Evolutionary conservation across 1,140 invertebrate species (phyloP).

Genomic region (Macrobrachium rosenbergii): DNA sequence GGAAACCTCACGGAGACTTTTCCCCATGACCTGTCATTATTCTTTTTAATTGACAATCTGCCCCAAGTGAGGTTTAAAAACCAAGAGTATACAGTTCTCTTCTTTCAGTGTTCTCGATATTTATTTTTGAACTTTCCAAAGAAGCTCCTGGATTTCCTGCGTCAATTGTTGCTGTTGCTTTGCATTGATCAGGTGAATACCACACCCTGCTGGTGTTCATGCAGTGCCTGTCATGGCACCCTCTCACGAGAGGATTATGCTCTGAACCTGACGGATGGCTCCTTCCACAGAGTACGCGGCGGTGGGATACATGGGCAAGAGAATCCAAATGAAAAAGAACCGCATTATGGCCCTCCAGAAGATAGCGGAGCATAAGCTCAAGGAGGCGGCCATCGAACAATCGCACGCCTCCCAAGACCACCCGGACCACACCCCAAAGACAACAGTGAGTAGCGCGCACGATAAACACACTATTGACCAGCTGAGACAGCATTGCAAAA

Average conservation of each 20-base stretch:
- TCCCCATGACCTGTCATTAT: too few relatives aligned
- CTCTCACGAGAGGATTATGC: not conserved
- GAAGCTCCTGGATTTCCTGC: too few relatives aligned
- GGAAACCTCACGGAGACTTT: too few relatives aligned
- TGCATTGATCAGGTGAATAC: too few relatives aligned
- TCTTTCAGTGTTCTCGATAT: too few relatives aligned
- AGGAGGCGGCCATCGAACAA: slow-evolving; percentile 69
- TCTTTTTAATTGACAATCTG: too few relatives aligned
- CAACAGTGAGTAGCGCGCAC: slow-evolving; percentile 77
- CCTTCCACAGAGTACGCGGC: slow-evolving; percentile 88
- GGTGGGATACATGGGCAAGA: slow-evolving; percentile 94
- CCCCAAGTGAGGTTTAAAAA: too few relatives aligned
- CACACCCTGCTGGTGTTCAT: too few relatives aligned
- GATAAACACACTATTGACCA: not conserved
- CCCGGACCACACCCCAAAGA: slow-evolving; percentile 80
- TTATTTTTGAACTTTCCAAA: too few relatives aligned
- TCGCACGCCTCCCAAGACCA: slow-evolving; percentile 72
- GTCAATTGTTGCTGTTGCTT: too few relatives aligned
- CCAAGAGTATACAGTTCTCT: too few relatives aligned
- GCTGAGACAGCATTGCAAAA: not conserved
- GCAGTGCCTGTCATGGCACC: not conserved
- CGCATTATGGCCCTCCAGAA: slow-evolving; percentile 88
- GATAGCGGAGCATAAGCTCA: slow-evolving; percentile 87
- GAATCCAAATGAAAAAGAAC: slow-evolving; percentile 95
- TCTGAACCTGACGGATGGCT: not conserved